Evolutionary conservation across 92 coral and sea anemone species (phyloP).

Genomic region (Porites cylindrica): DNA sequence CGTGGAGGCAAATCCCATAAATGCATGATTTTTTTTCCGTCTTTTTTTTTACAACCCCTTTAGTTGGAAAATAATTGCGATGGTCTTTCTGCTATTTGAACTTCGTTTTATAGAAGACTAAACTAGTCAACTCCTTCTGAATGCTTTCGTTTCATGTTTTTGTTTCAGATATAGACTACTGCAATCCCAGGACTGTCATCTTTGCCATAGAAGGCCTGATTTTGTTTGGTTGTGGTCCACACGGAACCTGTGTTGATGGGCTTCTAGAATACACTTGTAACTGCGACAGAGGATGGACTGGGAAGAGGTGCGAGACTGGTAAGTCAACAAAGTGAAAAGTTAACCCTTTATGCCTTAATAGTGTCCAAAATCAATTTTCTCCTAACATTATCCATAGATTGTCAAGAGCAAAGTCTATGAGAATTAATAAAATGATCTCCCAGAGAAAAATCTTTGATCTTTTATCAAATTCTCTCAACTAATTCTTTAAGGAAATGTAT

Average conservation of each 20-base stretch:
- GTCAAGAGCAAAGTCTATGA: too few relatives aligned
- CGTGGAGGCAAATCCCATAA: too few relatives aligned
- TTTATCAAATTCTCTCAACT: too few relatives aligned
- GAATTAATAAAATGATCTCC: too few relatives aligned
- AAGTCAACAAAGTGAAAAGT: neutral
- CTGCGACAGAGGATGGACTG: conserved; percentile 91
- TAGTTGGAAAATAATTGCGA: too few relatives aligned
- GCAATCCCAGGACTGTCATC: conserved; percentile 85
- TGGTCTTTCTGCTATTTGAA: neutral
- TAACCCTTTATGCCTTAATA: neutral
- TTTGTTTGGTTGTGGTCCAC: conserved; percentile 86
- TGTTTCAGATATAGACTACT: conserved; percentile 84
- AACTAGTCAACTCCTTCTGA: neutral
- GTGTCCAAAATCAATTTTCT: too few relatives aligned
- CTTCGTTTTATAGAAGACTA: neutral
- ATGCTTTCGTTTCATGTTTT: neutral
- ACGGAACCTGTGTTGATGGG: conserved; percentile 86
- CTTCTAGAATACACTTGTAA: conserved; percentile 65
- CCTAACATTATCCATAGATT: too few relatives aligned
- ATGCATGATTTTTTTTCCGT: too few relatives aligned
- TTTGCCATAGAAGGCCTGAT: conserved; percentile 73
- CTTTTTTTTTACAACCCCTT: too few relatives aligned
- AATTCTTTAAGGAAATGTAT: too few relatives aligned
- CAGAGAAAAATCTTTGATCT: too few relatives aligned
- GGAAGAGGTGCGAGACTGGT: conserved; percentile 80